A percentile compares a stretch with the other conserved stretches of the same genome.
These are phyloP conservation scores for crab-eating macaque (Macaca fascicularis) DNA, from an alignment of 2,113 vertebrate species.

Conservation along the genomic window T2T-MFA8v1.1 NC_088385.1:78952001-78952500, in stretches of 20 bases:
- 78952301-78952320: conserved; percentile 31
- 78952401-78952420: background rate
- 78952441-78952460: background rate
- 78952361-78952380: background rate
- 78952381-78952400: background rate
- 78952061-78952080: conserved; percentile 11
- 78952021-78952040: background rate
- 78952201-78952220: conserved; percentile 34
- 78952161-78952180: background rate
- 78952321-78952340: background rate
- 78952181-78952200: background rate
- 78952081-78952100: background rate
- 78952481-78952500: background rate
- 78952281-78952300: background rate
- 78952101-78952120: background rate
- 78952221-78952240: background rate
- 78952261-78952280: background rate
- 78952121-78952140: background rate
- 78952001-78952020: background rate
- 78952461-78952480: background rate
- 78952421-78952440: background rate
- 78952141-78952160: background rate
- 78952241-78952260: background rate
- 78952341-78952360: background rate
- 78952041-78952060: background rate